These are phyloP conservation scores for Phyllotis vaccarum DNA, from an alignment of 2,797 vertebrate genomes.

Conservation along the genomic window DNA sequence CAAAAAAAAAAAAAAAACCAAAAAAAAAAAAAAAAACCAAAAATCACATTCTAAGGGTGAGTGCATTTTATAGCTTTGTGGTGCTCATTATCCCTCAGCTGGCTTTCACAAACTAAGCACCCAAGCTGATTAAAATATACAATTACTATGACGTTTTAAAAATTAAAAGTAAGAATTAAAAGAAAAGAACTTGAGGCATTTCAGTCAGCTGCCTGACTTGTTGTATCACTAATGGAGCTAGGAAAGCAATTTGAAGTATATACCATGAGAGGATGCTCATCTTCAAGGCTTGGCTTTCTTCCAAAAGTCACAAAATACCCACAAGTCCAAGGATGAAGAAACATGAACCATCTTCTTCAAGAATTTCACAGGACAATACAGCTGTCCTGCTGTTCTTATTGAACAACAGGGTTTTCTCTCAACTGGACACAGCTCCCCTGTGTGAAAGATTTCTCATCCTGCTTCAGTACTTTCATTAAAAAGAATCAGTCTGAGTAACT, in stretches of 20 bases:
- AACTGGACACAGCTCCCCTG: slow-evolving; percentile 96
- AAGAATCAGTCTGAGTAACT: not conserved
- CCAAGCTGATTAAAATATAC: slow-evolving; percentile 89
- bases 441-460: not conserved
- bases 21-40: slow-evolving; percentile 76
- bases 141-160: slow-evolving; percentile 89
- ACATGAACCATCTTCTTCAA: slow-evolving; percentile 97
- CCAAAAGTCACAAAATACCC: slow-evolving; percentile 98
- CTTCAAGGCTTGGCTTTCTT: slow-evolving; percentile 91
- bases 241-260: slow-evolving; percentile 86
- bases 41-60: slow-evolving; percentile 90
- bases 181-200: slow-evolving; percentile 86
- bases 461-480: not conserved
- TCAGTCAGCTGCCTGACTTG: slow-evolving; percentile 87
- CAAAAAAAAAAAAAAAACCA: slow-evolving; percentile 52
- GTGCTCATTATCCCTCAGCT: slow-evolving; percentile 86
- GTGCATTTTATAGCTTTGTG: slow-evolving; percentile 88
- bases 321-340: slow-evolving; percentile 97
- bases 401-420: slow-evolving; percentile 93
- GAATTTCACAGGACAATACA: slow-evolving; percentile 96
- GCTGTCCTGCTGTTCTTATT: slow-evolving; percentile 95
- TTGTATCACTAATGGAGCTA: slow-evolving; percentile 86
- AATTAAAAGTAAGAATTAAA: slow-evolving; percentile 90
- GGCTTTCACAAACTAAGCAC: slow-evolving; percentile 88
- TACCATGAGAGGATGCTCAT: slow-evolving; percentile 62